Evolutionary conservation across 2,888 invertebrate genomes (phyloP), one percentile per base, ranked within the genome.

Genomic region (Orthonychiurus folsomi): DNA sequence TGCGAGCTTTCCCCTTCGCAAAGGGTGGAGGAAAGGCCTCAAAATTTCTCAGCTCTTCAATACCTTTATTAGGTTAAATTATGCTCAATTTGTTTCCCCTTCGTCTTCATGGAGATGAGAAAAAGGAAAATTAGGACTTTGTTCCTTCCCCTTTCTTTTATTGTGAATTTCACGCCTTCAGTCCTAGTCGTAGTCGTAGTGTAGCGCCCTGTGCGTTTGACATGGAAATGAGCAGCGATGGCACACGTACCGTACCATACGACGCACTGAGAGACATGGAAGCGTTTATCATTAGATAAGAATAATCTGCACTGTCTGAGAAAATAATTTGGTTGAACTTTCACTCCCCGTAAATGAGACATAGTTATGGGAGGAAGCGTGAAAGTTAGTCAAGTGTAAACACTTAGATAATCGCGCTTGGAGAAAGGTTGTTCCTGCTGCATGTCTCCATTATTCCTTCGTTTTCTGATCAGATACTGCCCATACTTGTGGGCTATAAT

Each of bases 321-420:
- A n/a, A n/a, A n/a, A n/a, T n/a, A n/a, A n/a, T n/a, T n/a, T n/a
- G n/a, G n/a, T n/a, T n/a, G n/a, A n/a, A n/a, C n/a, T n/a, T n/a
- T n/a, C n/a, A n/a, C n/a, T n/a, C n/a, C n/a, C n/a, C n/a, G n/a
- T n/a, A n/a, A n/a, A 52, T 52, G 52, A 52, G 52, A 20, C 52
- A 21, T 23, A 21, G 52, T 21, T 37, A n/a, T n/a, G 37, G 37
- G 37, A 53, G 26, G 59, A 59, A 65, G 65, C 63, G 65, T 64
- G 63, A 63, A 64, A 66, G 61, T 64, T 64, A 56, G 53, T 70
- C 66, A 59, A 67, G 68, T 66, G 68, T 67, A 68, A 70, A 68
- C 67, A 66, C 65, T 66, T 66, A 66, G 68, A 70, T 70, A 70
- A 70, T 68, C 66, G 66, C 55, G 63, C 54, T 63, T 21, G 12